Conservation (phyloP, 2,888 invertebrate genomes). For the Drosophila lacicola region DNA sequence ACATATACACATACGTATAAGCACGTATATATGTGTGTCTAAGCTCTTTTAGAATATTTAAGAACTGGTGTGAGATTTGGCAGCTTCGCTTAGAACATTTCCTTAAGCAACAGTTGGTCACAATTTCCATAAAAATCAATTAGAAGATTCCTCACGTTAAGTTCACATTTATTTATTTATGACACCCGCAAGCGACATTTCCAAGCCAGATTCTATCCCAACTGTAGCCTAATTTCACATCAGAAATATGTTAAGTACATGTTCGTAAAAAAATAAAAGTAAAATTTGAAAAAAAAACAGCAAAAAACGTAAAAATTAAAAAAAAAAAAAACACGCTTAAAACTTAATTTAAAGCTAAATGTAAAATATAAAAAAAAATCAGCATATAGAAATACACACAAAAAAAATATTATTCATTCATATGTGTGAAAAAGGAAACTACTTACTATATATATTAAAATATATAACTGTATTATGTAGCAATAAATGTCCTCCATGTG, state of each 20-base stretch:
- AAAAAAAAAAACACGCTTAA: conserved; percentile 26
- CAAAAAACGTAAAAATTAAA: conserved; percentile 4
- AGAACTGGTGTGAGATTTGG: conserved; percentile 17
- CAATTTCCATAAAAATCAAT: conserved; percentile 5
- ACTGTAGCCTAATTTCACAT: conserved; percentile 33
- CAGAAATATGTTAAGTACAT: conserved; percentile 10
- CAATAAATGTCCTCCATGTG: conserved; percentile 83
- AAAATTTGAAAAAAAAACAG: conserved; percentile 1
- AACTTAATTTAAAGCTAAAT: conserved; percentile 28
- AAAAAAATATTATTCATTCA: conserved; percentile 8
- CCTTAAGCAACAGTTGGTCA: not conserved
- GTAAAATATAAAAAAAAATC: conserved; percentile 27
- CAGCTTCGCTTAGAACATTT: conserved; percentile 3
- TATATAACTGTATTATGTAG: conserved; percentile 68
- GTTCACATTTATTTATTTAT: conserved; percentile 22
- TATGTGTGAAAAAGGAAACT: conserved; percentile 19
- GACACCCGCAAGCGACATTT: conserved; percentile 1
- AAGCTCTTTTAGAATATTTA: conserved; percentile 3
- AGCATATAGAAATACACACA: not conserved
- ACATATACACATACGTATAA: conserved; percentile 18
- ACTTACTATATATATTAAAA: conserved; percentile 26
- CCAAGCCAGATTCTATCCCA: not conserved
- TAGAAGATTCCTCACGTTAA: not conserved
- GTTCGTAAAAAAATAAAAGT: conserved; percentile 2
- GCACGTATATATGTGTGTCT: conserved; percentile 7